Evolutionary conservation across 2,113 vertebrate genomes (phyloP), one percentile per base, ranked within the genome.

Genomic region (Cercopithecus mona): DNA sequence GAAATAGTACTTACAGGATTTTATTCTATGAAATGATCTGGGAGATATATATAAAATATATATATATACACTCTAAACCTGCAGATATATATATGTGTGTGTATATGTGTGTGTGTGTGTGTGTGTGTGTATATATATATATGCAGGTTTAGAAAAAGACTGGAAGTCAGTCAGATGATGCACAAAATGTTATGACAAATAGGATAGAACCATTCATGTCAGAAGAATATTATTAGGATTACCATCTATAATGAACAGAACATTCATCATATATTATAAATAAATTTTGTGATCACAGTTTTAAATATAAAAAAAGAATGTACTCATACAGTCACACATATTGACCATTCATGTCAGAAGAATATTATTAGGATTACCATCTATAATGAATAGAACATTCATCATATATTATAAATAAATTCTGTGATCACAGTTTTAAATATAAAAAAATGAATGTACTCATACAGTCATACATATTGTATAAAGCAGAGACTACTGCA

Each of bases 101-200:
- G 25, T 10, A 4, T 59, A 4, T 59, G 11, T 59, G 11, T 59
- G 0, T 59, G 0, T 25, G 1, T 50, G 48, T 50, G 12, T 50
- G 13, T 14, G 2, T 13, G 12, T 66, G 0, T 13, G 0, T 32
- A 2, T 25, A 61, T 5, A 8, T 23, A 25, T 10, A 8, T 0
- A 8, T 8, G 11, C 23, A 59, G 8, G 14, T 45, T 50, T 27
- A 22, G 3, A 48, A 35, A 52, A 27, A 50, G 18, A 35, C 23
- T 50, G 22, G 12, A 16, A 80, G 5, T 18, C 48, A n/a, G 43
- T 72, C 55, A 80, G 38, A 35, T 2, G 2, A 68, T 22, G 23
- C 61, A 45, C 23, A 50, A 8, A 23, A 32, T 32, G 20, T 38
- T 35, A 27, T 2, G 14, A 45, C 72, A 30, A 13, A 2, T 0